Evolutionary conservation across 1,140 invertebrate genomes (phyloP), one percentile per base, ranked within the genome.

Genomic region (Anthonomus grandis): DNA sequence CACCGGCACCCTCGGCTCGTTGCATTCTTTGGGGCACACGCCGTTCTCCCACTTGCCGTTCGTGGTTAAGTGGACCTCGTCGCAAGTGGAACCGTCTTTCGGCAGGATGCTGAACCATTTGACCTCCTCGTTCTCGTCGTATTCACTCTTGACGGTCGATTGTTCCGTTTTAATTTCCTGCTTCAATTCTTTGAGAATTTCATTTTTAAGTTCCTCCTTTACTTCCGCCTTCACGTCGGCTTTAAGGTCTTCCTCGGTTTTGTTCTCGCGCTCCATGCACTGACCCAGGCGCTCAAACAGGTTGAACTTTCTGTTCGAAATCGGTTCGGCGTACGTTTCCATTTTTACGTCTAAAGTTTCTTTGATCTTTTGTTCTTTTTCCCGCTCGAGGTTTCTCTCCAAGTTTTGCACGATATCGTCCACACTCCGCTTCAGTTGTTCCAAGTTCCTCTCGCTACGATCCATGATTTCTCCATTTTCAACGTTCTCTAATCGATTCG

Each of bases 71-170:
- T 70, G 53, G 27, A 73, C 59, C 31, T 65, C 69, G 41, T 84
- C 82, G 75, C 84, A 86, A 6, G 82, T 66, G 9, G 42, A 41
- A n/a, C 62, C 76, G 52, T 82, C 78, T 61, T 79, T 75, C 13
- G 81, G 79, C 39, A 85, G 67, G 47, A 86, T 77, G 64, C 79
- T 84, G 63, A 86, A 86, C 82, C 82, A 84, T 38, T 79, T 79
- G 24, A 62, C 59, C 47, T 72, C 69, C 13, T 48, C 31, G 18
- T 68, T 78, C 25, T 79, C 75, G 15, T 77, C 79, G 6, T 73
- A 67, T 41, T 80, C 79, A 3, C 74, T 70, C 17, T 73, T 75
- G 2, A 71, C 66, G n/a, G n/a, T n/a, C n/a, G n/a, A n/a, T 50
- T 76, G 73, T 42, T 79, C 76, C 0, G 63, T 63, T 65, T 70